Conservation (phyloP, 2,797 vertebrate genomes). For the Odontamblyopus rebecca region DNA sequence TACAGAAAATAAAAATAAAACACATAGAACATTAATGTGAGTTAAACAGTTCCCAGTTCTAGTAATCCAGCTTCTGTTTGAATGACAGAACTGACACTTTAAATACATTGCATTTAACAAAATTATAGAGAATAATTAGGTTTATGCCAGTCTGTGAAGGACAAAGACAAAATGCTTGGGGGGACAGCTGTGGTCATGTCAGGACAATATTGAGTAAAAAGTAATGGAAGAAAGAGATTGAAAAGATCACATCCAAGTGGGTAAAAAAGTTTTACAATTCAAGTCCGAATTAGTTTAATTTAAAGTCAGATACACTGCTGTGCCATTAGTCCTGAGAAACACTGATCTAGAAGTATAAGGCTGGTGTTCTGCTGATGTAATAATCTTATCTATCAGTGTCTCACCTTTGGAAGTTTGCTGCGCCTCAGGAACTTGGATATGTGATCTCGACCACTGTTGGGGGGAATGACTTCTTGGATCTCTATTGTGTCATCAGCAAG, state of each 20-base stretch:
- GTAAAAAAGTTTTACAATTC: background rate
- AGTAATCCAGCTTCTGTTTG: conserved; percentile 23
- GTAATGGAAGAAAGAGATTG: background rate
- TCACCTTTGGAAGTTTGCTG: conserved; percentile 90
- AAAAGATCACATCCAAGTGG: background rate
- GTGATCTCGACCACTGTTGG: conserved; percentile 79
- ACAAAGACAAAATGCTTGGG: conserved; percentile 43
- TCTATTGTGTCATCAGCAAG: conserved; percentile 89
- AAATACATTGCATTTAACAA: no score
- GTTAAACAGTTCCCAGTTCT: background rate
- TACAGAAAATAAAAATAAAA: conserved; percentile 49
- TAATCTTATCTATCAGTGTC: background rate
- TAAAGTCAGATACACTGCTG: background rate
- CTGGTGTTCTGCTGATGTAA: background rate
- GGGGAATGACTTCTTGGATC: conserved; percentile 78
- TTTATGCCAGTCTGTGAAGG: conserved; percentile 45
- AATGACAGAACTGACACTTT: conserved; percentile 41
- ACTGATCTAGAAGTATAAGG: background rate
- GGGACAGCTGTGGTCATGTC: background rate
- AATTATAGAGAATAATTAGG: conserved; percentile 38
- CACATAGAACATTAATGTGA: no score
- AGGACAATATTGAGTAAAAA: background rate
- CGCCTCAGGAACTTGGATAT: conserved; percentile 82
- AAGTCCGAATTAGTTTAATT: background rate
- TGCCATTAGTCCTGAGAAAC: background rate